phyloP scores from a whole-genome alignment of 1,140 invertebrate species.

The Pteromalus puparum region DNA sequence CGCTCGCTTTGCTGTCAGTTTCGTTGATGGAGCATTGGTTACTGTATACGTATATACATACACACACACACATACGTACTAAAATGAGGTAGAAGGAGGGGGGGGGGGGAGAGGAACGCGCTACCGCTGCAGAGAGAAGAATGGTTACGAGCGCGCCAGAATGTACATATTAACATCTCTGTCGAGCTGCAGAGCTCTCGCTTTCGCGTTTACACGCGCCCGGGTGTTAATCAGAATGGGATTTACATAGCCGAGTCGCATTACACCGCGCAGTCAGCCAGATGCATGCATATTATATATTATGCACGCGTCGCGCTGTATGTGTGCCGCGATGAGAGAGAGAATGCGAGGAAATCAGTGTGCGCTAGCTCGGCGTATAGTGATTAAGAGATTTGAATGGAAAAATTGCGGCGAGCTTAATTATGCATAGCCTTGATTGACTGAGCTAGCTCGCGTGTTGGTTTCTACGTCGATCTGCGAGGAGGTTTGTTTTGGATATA shows the following conservation, averaged over 20 bases:
- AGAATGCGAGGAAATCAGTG: not conserved
- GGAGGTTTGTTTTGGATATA: no score
- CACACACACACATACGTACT: not conserved
- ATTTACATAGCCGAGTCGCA: slow-evolving; percentile 63
- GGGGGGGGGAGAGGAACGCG: not conserved
- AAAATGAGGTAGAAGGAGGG: no score
- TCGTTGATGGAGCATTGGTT: slow-evolving; percentile 2
- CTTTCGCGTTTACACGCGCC: slow-evolving; percentile 55
- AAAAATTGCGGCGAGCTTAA: not conserved
- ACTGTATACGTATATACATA: not conserved
- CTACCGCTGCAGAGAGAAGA: not conserved
- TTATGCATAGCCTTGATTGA: no score
- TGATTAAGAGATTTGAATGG: not conserved
- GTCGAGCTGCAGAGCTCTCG: slow-evolving; percentile 35
- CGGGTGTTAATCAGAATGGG: slow-evolving; percentile 68
- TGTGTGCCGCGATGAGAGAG: not conserved
- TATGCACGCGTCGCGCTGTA: not conserved
- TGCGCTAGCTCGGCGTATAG: no score
- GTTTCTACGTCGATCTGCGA: no score
- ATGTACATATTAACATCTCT: slow-evolving; percentile 20
- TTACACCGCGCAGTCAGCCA: slow-evolving; percentile 55
- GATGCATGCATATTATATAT: slow-evolving; percentile 56
- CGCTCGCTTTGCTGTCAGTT: not conserved
- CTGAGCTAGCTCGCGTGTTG: no score
- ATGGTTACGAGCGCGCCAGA: slow-evolving; percentile 9